phyloP scores from a whole-genome alignment of 2,888 invertebrate species.

The Ormia ochracea region DNA sequence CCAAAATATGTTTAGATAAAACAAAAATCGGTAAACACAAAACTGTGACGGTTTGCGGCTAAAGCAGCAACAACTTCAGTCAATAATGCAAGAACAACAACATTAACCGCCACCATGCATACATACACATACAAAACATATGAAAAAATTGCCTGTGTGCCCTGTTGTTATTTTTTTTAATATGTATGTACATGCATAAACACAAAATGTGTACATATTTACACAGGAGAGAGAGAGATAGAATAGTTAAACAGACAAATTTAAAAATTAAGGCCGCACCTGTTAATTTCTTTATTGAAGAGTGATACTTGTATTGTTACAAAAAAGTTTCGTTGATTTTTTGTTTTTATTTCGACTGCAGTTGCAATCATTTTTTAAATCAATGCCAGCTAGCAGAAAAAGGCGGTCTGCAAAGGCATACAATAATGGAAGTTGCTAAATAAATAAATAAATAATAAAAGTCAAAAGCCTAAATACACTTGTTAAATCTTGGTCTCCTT shows the following conservation, averaged over 20 bases:
- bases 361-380: conserved; percentile 3
- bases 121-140: not conserved
- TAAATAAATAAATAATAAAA: conserved; percentile 18
- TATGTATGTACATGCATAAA: no score
- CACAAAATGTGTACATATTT: not conserved
- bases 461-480: conserved; percentile 20
- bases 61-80: conserved; percentile 18
- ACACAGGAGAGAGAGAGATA: conserved; percentile 20
- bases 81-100: not conserved
- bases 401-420: conserved; percentile 3
- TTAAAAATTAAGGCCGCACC: conserved; percentile 48
- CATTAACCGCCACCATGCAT: no score
- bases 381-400: conserved; percentile 9
- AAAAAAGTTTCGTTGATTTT: conserved; percentile 24
- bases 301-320: not conserved
- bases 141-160: conserved; percentile 20
- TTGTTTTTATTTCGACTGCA: not conserved
- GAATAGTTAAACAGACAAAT: conserved; percentile 26
- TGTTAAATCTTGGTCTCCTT: conserved; percentile 8
- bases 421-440: conserved; percentile 7
- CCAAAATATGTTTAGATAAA: not conserved
- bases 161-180: conserved; percentile 7
- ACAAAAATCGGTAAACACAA: conserved; percentile 15
- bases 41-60: conserved; percentile 50
- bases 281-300: conserved; percentile 44